These are phyloP conservation scores for Sycophila sp. DNA, from an alignment of 1,140 invertebrate species.

Conservation along the genomic window DNA sequence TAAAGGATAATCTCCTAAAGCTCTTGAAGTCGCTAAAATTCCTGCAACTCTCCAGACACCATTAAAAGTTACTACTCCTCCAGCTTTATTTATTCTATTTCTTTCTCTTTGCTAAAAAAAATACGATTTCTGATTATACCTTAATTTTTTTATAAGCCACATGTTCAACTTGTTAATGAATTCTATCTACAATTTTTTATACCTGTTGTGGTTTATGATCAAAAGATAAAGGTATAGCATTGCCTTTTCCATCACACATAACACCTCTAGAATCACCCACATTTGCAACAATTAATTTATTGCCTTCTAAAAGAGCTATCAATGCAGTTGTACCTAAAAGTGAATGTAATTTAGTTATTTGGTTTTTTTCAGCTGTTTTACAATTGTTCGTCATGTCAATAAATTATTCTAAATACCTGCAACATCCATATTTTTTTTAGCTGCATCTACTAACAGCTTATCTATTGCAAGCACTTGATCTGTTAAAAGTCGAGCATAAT, in stretches of 20 bases:
- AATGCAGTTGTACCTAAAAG: conserved; percentile 87
- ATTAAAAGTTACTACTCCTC: conserved; percentile 93
- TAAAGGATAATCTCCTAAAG: conserved; percentile 93
- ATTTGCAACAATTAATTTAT: conserved; percentile 90
- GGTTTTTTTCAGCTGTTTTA: neutral
- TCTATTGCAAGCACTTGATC: conserved; percentile 88
- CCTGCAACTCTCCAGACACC: conserved; percentile 97
- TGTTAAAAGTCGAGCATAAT: conserved; percentile 82
- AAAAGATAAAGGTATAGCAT: conserved; percentile 91
- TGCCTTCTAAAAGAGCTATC: conserved; percentile 85
- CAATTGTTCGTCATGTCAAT: neutral
- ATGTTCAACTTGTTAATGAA: neutral
- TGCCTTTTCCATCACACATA: conserved; percentile 90
- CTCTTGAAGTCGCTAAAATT: conserved; percentile 93
- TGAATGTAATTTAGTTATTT: conserved; percentile 17
- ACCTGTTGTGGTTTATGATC: conserved; percentile 97
- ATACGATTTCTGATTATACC: neutral
- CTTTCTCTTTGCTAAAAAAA: conserved; percentile 81
- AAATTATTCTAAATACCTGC: conserved; percentile 69
- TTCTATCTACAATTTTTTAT: conserved; percentile 30
- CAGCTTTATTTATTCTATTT: conserved; percentile 89
- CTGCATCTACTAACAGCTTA: conserved; percentile 79
- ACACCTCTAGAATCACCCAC: conserved; percentile 96
- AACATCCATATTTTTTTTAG: conserved; percentile 84
- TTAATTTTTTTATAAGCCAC: neutral